phyloP scores from a whole-genome alignment of 2,888 invertebrate genomes.

The Acleris emargana region DNA sequence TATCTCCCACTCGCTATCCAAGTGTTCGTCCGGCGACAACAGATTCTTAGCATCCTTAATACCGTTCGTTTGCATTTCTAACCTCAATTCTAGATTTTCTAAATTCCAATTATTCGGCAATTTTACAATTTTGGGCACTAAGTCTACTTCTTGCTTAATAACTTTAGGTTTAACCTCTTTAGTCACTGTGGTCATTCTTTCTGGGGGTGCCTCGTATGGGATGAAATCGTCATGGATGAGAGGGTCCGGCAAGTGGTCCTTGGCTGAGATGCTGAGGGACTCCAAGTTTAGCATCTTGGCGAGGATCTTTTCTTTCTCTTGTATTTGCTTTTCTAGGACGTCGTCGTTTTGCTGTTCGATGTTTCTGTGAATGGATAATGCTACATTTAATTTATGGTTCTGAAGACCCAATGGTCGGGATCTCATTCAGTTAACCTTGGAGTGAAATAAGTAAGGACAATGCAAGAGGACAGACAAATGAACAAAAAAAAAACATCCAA shows the following conservation, averaged over 20 bases:
- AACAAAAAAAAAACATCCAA: too few relatives aligned
- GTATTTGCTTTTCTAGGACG: slow-evolving; percentile 87
- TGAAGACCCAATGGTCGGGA: too few relatives aligned
- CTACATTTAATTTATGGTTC: too few relatives aligned
- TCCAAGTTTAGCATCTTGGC: slow-evolving; percentile 87
- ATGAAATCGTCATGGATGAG: too few relatives aligned
- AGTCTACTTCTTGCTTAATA: slow-evolving; percentile 47
- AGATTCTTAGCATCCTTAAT: slow-evolving; percentile 52
- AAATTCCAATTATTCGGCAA: slow-evolving; percentile 85
- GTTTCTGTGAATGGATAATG: slow-evolving; percentile 55
- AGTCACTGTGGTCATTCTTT: slow-evolving; percentile 2
- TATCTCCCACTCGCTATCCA: slow-evolving; percentile 78
- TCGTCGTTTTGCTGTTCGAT: slow-evolving; percentile 84
- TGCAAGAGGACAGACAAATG: too few relatives aligned
- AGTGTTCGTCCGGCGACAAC: slow-evolving; percentile 67
- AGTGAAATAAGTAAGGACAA: too few relatives aligned
- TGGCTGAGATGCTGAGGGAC: slow-evolving; percentile 64
- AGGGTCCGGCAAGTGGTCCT: slow-evolving; percentile 15
- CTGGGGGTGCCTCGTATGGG: neutral
- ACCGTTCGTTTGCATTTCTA: slow-evolving; percentile 62
- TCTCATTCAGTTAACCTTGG: too few relatives aligned
- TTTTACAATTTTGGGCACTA: slow-evolving; percentile 77
- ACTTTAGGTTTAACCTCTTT: slow-evolving; percentile 27
- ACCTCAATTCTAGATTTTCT: slow-evolving; percentile 71
- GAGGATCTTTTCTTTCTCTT: slow-evolving; percentile 88